Conservation (phyloP, 2,113 vertebrate genomes). For the Oryzias javanicus region DNA sequence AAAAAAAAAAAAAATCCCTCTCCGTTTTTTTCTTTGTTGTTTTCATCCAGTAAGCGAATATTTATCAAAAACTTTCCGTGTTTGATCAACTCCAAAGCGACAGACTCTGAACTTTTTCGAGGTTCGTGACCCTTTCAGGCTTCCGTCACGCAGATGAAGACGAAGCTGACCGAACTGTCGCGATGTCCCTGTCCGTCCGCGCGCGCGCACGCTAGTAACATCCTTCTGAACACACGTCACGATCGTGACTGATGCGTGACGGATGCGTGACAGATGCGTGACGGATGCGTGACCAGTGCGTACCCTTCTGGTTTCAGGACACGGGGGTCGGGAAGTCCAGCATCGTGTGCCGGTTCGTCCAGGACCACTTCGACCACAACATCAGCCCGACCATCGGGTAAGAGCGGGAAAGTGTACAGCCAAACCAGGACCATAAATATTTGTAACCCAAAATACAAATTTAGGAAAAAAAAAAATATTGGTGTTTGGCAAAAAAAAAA, state of each 20-base stretch:
- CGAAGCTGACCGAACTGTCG: too few species aligned
- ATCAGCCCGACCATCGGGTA: constrained; percentile 97
- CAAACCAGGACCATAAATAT: too few species aligned
- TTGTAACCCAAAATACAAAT: too few species aligned
- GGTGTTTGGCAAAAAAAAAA: too few species aligned
- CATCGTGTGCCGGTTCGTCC: constrained; percentile 95
- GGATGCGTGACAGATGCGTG: background rate
- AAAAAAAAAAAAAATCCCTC: too few species aligned
- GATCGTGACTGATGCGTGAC: constrained; percentile 24
- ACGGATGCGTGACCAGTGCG: constrained; percentile 7
- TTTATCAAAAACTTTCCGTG: background rate
- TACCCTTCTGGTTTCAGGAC: constrained; percentile 78
- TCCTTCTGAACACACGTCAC: background rate
- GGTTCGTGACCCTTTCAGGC: background rate
- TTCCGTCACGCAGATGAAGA: too few species aligned
- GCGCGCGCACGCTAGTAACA: too few species aligned
- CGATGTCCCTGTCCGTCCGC: too few species aligned
- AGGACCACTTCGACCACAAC: constrained; percentile 97
- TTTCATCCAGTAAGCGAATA: background rate
- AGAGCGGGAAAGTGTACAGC: constrained; percentile 12
- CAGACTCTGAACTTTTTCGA: background rate
- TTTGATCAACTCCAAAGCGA: background rate
- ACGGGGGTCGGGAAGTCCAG: constrained; percentile 97
- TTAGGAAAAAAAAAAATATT: too few species aligned
- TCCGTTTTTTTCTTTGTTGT: too few species aligned